Percentiles rank a stretch among this genome's conserved stretches.
These are phyloP conservation scores for Eurytoma californica DNA, from an alignment of 2,888 invertebrate species.

Conservation along the genomic window DNA sequence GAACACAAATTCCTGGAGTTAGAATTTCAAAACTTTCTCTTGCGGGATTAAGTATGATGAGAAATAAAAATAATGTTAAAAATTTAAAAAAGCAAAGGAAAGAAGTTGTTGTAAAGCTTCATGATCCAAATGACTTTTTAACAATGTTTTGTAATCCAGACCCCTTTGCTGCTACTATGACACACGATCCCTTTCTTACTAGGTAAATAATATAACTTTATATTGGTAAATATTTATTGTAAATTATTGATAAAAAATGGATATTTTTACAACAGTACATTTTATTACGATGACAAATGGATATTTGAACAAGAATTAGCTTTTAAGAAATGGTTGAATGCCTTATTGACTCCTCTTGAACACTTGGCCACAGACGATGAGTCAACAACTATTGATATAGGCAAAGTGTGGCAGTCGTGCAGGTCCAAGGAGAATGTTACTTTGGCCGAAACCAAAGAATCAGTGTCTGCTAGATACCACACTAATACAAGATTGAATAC, in stretches of 20 bases:
- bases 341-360: slow-evolving; percentile 83
- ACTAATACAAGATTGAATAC: slow-evolving; percentile 81
- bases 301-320: slow-evolving; percentile 82
- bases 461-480: slow-evolving; percentile 80
- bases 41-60: slow-evolving; percentile 57
- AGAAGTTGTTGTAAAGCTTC: slow-evolving; percentile 62
- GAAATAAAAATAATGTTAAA: slow-evolving; percentile 46
- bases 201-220: slow-evolving; percentile 59
- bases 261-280: slow-evolving; percentile 71
- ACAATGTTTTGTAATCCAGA: slow-evolving; percentile 75
- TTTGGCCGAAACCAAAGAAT: slow-evolving; percentile 83
- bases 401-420: slow-evolving; percentile 85
- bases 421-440: slow-evolving; percentile 80
- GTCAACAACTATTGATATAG: slow-evolving; percentile 82
- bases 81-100: slow-evolving; percentile 46
- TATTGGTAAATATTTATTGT: background rate
- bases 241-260: background rate
- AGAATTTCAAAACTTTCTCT: slow-evolving; percentile 65
- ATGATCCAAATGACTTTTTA: slow-evolving; percentile 70
- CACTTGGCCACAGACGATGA: slow-evolving; percentile 79
- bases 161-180: slow-evolving; percentile 77
- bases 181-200: slow-evolving; percentile 82
- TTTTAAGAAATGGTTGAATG: slow-evolving; percentile 88
- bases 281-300: slow-evolving; percentile 83
- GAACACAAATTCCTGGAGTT: slow-evolving; percentile 62